phyloP scores from a whole-genome alignment of 2,797 vertebrate species.

The Phalanger gymnotis region DNA sequence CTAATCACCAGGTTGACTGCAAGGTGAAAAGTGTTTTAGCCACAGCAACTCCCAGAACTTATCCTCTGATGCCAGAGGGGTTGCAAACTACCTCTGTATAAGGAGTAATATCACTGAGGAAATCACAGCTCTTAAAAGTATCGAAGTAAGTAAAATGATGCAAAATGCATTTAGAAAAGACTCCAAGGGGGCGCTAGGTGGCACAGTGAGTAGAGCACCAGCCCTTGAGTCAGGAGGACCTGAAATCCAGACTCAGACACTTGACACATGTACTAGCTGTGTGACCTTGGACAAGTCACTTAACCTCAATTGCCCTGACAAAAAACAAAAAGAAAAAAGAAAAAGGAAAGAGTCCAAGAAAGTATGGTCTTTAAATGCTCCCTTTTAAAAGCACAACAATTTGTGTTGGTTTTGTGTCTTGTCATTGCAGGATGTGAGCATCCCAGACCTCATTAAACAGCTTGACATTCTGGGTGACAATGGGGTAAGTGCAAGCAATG shows the following conservation, averaged over 20 bases:
- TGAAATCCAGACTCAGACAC: too few relatives aligned
- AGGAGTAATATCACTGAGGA: background rate
- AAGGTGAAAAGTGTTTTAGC: background rate
- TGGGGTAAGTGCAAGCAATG: slow-evolving; percentile 89
- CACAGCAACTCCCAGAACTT: background rate
- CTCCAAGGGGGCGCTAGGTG: too few relatives aligned
- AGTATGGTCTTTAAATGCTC: background rate
- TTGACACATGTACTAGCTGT: too few relatives aligned
- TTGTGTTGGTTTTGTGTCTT: slow-evolving; percentile 44
- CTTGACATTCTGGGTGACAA: slow-evolving; percentile 98
- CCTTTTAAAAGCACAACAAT: background rate
- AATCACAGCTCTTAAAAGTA: background rate
- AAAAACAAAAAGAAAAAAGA: too few relatives aligned
- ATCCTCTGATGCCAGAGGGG: background rate
- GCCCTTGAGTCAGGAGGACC: too few relatives aligned
- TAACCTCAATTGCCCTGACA: too few relatives aligned
- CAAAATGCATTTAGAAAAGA: slow-evolving; percentile 14
- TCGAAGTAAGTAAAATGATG: background rate
- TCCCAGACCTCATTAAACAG: slow-evolving; percentile 98
- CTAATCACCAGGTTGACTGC: background rate
- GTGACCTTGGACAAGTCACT: too few relatives aligned
- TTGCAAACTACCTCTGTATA: background rate
- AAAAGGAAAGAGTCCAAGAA: slow-evolving; percentile 1
- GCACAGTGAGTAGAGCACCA: too few relatives aligned
- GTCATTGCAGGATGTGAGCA: slow-evolving; percentile 93